Evolutionary conservation across 2,888 invertebrate genomes (phyloP).

Genomic region (Limnephilus auricula): DNA sequence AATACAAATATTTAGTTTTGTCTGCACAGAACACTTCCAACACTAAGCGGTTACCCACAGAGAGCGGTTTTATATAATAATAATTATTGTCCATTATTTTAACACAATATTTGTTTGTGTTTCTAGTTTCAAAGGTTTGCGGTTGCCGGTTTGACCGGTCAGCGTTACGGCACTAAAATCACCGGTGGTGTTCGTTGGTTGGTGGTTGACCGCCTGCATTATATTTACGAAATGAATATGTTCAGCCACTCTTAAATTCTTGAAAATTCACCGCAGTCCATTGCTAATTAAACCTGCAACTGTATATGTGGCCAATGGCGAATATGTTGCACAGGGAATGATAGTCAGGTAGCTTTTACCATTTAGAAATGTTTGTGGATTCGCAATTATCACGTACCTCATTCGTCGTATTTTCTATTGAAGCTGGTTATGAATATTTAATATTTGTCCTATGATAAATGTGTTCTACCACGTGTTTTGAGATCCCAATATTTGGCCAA

Average conservation of each 20-base stretch:
- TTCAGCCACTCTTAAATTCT: neutral
- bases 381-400: too few relatives aligned
- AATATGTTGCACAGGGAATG: neutral
- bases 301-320: neutral
- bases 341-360: neutral
- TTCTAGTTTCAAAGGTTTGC: neutral
- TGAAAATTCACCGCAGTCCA: neutral
- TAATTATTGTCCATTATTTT: neutral
- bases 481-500: too few relatives aligned
- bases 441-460: too few relatives aligned
- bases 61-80: neutral
- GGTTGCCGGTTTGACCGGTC: neutral
- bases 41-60: neutral
- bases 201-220: neutral
- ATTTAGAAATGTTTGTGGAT: too few relatives aligned
- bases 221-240: neutral
- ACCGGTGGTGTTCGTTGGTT: neutral
- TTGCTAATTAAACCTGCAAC: neutral
- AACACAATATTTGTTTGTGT: neutral
- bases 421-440: too few relatives aligned
- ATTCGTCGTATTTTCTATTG: too few relatives aligned
- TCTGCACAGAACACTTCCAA: neutral
- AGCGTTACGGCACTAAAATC: neutral
- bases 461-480: too few relatives aligned
- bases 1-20: neutral